phyloP scores from a whole-genome alignment of 2,888 invertebrate species.

The Deilephila elpenor region DNA sequence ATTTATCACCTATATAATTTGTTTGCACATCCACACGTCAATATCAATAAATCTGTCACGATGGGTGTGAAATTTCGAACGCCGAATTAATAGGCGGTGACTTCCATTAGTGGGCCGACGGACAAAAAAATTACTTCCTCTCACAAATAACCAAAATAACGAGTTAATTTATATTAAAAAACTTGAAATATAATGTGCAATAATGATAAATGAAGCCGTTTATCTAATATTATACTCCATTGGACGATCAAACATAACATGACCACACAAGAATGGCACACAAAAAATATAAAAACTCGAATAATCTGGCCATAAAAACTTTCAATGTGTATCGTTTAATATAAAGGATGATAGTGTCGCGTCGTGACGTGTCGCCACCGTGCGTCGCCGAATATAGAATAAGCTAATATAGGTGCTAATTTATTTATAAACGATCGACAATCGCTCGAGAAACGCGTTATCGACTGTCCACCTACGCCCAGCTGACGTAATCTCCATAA shows the following conservation, averaged over 20 bases:
- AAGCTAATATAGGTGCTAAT: slow-evolving; percentile 39
- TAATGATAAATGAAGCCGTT: slow-evolving; percentile 45
- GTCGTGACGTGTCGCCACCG: slow-evolving; percentile 35
- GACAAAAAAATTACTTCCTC: slow-evolving; percentile 30
- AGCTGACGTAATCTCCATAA: slow-evolving; percentile 38
- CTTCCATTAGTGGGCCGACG: slow-evolving; percentile 25
- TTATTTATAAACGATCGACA: slow-evolving; percentile 41
- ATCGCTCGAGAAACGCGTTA: slow-evolving; percentile 38
- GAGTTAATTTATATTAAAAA: slow-evolving; percentile 37
- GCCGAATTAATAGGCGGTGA: slow-evolving; percentile 22
- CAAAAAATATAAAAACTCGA: slow-evolving; percentile 43
- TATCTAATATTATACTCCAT: slow-evolving; percentile 39
- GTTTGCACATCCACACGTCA: slow-evolving; percentile 19
- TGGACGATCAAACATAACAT: slow-evolving; percentile 44
- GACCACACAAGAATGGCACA: slow-evolving; percentile 42
- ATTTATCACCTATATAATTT: slow-evolving; percentile 32
- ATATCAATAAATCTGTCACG: slow-evolving; percentile 25
- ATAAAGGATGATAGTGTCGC: slow-evolving; percentile 21
- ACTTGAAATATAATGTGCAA: slow-evolving; percentile 47
- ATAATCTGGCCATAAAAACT: slow-evolving; percentile 42
- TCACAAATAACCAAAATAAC: slow-evolving; percentile 34
- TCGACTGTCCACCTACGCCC: slow-evolving; percentile 37
- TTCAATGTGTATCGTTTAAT: slow-evolving; percentile 29
- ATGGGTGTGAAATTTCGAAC: slow-evolving; percentile 25
- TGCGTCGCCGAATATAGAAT: slow-evolving; percentile 40